A percentile compares a stretch with the other conserved stretches of the same genome.
Evolutionary conservation across 2,797 vertebrate species (phyloP).

Genomic region (Netta rufina): DNA sequence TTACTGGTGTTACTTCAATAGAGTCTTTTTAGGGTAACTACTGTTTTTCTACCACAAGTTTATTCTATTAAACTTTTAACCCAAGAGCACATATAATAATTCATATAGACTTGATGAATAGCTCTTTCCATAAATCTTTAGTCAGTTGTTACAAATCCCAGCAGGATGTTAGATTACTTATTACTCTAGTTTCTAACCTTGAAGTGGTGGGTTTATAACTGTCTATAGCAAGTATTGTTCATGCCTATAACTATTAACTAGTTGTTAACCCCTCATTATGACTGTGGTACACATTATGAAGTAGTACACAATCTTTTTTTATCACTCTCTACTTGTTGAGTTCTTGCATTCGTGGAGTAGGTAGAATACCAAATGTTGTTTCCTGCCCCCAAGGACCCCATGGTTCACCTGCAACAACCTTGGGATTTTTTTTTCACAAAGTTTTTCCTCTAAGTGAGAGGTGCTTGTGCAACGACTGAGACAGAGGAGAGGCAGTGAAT

Average conservation of each 20-base stretch:
- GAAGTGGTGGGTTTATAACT: not conserved
- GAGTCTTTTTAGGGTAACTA: accelerated
- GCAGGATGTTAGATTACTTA: not conserved
- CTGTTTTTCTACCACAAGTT: not conserved
- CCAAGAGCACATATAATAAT: not conserved
- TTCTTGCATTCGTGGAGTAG: not conserved
- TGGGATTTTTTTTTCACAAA: not conserved
- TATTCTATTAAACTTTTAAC: not conserved
- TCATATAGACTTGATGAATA: not conserved
- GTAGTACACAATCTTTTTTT: not conserved
- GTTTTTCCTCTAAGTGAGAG: not conserved
- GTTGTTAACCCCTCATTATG: not conserved
- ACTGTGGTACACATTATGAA: not conserved
- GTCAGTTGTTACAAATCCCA: not conserved
- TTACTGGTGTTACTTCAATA: not conserved
- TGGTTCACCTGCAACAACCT: not conserved
- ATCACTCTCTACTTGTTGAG: not conserved
- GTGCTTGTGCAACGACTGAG: not conserved
- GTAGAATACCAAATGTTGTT: accelerated
- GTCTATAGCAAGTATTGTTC: not conserved
- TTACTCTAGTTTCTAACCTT: not conserved
- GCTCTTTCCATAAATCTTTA: slow-evolving; percentile 12
- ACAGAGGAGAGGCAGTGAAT: not conserved
- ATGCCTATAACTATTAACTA: not conserved
- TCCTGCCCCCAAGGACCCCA: not conserved